A percentile compares a stretch with the other conserved stretches of the same genome.
These are phyloP conservation scores for Pandemis heparana DNA, from an alignment of 2,888 invertebrate genomes.

Conservation along the genomic window DNA sequence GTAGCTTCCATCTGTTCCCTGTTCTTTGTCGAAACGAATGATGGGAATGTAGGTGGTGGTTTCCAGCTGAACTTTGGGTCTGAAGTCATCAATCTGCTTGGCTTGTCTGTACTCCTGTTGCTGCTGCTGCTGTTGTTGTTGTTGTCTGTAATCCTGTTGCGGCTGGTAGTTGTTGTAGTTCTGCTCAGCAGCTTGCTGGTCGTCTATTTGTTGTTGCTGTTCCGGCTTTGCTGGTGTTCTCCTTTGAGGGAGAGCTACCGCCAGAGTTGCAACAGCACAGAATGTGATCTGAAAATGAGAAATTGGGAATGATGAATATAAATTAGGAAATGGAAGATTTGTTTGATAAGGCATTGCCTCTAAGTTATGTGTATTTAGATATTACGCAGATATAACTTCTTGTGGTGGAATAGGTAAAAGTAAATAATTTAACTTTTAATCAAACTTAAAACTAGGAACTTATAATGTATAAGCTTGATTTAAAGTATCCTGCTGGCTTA, in stretches of 20 bases:
- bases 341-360: too few species aligned
- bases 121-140: constrained; percentile 51
- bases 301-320: not conserved
- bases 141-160: constrained; percentile 59
- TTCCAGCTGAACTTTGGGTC: constrained; percentile 77
- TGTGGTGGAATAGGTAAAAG: not conserved
- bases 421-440: too few species aligned
- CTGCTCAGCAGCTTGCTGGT: constrained; percentile 74
- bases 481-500: too few species aligned
- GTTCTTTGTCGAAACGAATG: constrained; percentile 92
- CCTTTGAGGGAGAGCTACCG: constrained; percentile 78
- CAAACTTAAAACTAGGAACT: too few species aligned
- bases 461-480: too few species aligned
- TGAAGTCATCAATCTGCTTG: constrained; percentile 76
- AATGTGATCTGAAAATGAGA: constrained; percentile 69
- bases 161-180: constrained; percentile 71
- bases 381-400: too few species aligned
- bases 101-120: constrained; percentile 69
- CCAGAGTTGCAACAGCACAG: constrained; percentile 70
- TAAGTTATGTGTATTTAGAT: too few species aligned
- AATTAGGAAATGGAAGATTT: too few species aligned
- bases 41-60: constrained; percentile 93
- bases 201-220: constrained; percentile 54
- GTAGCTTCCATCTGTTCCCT: constrained; percentile 93
- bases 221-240: constrained; percentile 70